Conservation (phyloP, 1,140 invertebrate genomes). For the Atta cephalotes region DNA sequence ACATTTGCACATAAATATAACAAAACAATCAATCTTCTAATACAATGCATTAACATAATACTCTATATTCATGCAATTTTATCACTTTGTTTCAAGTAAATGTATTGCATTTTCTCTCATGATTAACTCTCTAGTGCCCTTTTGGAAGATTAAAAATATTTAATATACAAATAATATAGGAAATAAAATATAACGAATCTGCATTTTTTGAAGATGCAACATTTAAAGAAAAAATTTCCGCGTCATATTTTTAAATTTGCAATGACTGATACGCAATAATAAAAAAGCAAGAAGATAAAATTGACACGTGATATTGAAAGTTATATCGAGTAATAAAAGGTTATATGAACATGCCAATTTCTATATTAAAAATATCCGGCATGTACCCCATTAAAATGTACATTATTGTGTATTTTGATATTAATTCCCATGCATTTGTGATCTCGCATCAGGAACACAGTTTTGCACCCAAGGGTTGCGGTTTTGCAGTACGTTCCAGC, state of each 20-base stretch:
- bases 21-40: slow-evolving; percentile 23
- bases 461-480: slow-evolving; percentile 84
- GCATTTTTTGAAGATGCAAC: background rate
- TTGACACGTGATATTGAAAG: background rate
- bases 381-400: slow-evolving; percentile 10
- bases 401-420: slow-evolving; percentile 49
- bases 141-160: slow-evolving; percentile 13
- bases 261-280: background rate
- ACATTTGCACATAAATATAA: background rate
- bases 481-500: slow-evolving; percentile 82
- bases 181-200: background rate
- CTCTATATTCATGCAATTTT: background rate
- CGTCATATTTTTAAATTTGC: background rate
- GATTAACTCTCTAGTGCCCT: slow-evolving; percentile 12
- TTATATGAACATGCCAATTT: slow-evolving; percentile 20
- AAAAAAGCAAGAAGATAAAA: slow-evolving; percentile 7
- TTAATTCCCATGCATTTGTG: slow-evolving; percentile 3
- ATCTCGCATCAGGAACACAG: slow-evolving; percentile 82
- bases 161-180: background rate
- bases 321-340: background rate
- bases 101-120: background rate
- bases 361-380: slow-evolving; percentile 32
- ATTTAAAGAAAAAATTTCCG: background rate
- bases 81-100: slow-evolving; percentile 24
- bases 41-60: background rate